These are phyloP conservation scores for Leucoraja erinaceus DNA, from an alignment of 2,113 vertebrate species.

Conservation along the genomic window DNA sequence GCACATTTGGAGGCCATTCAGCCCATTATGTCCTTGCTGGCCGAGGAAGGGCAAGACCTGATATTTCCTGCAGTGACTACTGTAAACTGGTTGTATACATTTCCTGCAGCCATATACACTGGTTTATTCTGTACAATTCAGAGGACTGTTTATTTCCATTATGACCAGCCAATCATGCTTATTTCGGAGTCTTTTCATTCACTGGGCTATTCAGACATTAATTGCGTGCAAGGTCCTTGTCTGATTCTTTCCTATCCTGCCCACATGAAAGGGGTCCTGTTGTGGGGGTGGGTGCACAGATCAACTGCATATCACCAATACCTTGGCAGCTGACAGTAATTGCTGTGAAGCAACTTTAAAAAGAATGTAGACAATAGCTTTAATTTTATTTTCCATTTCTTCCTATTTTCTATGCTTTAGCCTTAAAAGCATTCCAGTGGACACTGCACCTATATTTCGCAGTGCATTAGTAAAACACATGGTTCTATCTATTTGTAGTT, in stretches of 20 bases:
- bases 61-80: neutral
- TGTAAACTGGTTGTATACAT: too few relatives aligned
- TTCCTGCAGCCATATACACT: too few relatives aligned
- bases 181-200: too few relatives aligned
- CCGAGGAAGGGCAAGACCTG: too few relatives aligned
- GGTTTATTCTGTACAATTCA: too few relatives aligned
- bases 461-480: neutral
- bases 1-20: neutral
- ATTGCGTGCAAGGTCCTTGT: too few relatives aligned
- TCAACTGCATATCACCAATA: neutral
- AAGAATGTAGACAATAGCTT: neutral
- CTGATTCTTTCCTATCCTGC: too few relatives aligned
- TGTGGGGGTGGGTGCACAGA: too few relatives aligned
- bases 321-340: neutral
- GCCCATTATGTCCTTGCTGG: neutral
- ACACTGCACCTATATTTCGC: neutral
- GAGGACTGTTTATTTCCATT: too few relatives aligned
- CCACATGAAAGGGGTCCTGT: too few relatives aligned
- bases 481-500: neutral
- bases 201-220: too few relatives aligned
- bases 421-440: slow-evolving; percentile 4
- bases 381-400: neutral
- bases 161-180: too few relatives aligned
- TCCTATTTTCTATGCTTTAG: neutral
- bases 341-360: neutral